These are phyloP conservation scores for Eclectus roratus DNA, from an alignment of 2,113 vertebrate species.

Conservation along the genomic window DNA sequence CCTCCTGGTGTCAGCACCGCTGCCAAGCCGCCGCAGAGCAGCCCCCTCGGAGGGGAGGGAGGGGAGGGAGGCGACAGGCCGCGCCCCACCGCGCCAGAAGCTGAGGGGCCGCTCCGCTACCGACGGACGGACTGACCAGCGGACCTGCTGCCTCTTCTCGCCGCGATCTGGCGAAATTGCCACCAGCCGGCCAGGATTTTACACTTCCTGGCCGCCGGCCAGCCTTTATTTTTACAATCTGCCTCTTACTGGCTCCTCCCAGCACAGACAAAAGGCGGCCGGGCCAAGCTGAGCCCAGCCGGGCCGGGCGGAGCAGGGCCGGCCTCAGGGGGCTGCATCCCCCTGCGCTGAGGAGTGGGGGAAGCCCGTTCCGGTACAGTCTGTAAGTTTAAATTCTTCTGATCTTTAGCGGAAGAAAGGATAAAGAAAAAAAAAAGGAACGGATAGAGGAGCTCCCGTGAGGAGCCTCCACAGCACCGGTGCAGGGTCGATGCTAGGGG, in stretches of 20 bases:
- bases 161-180: neutral
- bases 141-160: neutral
- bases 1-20: neutral
- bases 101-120: neutral
- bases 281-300: neutral
- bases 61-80: neutral
- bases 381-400: neutral
- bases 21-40: neutral
- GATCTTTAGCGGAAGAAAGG: neutral
- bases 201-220: neutral
- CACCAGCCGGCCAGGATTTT: neutral
- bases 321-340: neutral
- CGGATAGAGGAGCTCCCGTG: neutral
- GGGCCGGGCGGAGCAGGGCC: neutral
- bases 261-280: neutral
- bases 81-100: neutral
- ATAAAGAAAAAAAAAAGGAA: neutral
- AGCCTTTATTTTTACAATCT: neutral
- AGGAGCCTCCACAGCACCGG: neutral
- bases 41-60: neutral
- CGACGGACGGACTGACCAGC: neutral
- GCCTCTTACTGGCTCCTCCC: conserved; percentile 39
- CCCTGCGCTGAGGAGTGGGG: neutral
- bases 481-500: neutral
- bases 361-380: neutral